These are phyloP conservation scores for Ecliptopera silaceata DNA, from an alignment of 2,888 invertebrate species.

Conservation along the genomic window DNA sequence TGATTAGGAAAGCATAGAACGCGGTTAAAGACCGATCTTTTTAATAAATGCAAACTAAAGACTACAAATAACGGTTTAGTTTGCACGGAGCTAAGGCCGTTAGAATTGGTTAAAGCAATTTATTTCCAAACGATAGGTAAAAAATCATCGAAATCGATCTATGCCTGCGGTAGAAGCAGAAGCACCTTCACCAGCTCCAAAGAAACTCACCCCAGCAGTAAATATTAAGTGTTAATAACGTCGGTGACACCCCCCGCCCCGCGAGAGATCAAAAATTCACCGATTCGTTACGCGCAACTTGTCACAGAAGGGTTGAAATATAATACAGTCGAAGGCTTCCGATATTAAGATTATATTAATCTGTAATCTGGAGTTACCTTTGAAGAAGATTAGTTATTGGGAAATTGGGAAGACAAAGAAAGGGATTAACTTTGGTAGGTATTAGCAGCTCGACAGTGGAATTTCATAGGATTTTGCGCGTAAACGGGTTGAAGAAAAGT, in stretches of 20 bases:
- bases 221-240: slow-evolving; percentile 78
- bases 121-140: too few relatives aligned
- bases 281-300: slow-evolving; percentile 64
- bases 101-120: too few relatives aligned
- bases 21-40: too few relatives aligned
- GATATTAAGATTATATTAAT: slow-evolving; percentile 40
- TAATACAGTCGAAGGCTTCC: slow-evolving; percentile 33
- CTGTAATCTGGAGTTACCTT: slow-evolving; percentile 28
- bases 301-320: slow-evolving; percentile 55
- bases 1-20: too few relatives aligned
- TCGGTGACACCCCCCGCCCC: slow-evolving; percentile 55
- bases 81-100: too few relatives aligned
- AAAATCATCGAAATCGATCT: slow-evolving; percentile 3
- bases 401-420: slow-evolving; percentile 15
- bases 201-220: slow-evolving; percentile 50
- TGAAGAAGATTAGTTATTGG: slow-evolving; percentile 38
- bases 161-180: neutral
- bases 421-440: slow-evolving; percentile 23
- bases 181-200: slow-evolving; percentile 12
- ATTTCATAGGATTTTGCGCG: slow-evolving; percentile 1
- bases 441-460: slow-evolving; percentile 10
- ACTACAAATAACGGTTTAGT: too few relatives aligned
- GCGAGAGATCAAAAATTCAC: slow-evolving; percentile 73
- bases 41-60: too few relatives aligned
- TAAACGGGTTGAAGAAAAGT: neutral